Percentiles rank a stretch among this genome's conserved stretches.
Conservation (phyloP, 2,113 vertebrate species). For the Rattus rattus region DNA sequence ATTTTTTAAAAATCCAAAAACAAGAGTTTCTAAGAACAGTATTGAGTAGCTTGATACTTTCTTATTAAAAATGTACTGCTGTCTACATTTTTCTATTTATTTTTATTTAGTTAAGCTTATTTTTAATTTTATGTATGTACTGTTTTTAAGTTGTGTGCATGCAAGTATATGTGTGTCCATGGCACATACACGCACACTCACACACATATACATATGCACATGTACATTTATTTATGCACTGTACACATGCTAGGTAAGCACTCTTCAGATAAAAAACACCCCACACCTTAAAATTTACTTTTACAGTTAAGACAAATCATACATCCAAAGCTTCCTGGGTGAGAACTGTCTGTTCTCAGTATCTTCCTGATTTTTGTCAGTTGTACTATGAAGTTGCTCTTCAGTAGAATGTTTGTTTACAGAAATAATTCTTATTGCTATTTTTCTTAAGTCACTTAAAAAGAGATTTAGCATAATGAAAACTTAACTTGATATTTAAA, state of each 20-base stretch:
- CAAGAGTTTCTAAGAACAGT: not conserved
- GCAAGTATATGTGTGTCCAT: not conserved
- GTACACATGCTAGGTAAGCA: not conserved
- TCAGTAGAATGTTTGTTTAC: not conserved
- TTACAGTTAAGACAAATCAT: not conserved
- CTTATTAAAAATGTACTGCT: not conserved
- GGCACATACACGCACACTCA: not conserved
- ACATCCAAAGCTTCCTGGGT: not conserved
- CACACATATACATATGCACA: not conserved
- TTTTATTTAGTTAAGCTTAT: too few relatives aligned
- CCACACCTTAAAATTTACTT: not conserved
- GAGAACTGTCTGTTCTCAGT: not conserved
- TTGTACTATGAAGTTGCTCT: not conserved
- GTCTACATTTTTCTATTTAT: too few relatives aligned
- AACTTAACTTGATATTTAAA: slow-evolving; percentile 2
- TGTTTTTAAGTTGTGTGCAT: too few relatives aligned
- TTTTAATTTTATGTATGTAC: too few relatives aligned
- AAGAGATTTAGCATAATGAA: not conserved
- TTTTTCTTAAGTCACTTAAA: not conserved
- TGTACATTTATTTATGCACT: not conserved
- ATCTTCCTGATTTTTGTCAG: not conserved
- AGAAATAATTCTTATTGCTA: not conserved
- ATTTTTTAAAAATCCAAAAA: not conserved
- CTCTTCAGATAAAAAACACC: too few relatives aligned
- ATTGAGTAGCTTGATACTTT: not conserved